Base-by-base conservation (phyloP, 2,113 vertebrate species). In the Elanoides forficatus region DNA sequence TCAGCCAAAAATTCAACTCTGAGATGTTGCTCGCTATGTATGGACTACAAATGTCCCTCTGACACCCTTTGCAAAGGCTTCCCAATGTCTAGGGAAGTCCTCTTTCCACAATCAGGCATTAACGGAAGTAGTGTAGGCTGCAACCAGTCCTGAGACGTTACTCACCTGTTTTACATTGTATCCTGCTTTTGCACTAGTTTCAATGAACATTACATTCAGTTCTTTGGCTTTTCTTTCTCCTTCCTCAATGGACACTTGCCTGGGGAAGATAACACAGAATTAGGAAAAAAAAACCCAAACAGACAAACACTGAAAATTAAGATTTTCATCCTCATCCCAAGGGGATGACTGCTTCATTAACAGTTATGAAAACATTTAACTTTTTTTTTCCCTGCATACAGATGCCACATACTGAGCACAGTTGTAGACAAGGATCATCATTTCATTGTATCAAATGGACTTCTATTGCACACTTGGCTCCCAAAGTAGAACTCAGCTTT, bases 161-260 rank as follows among this genome's bases (percentile, higher is more conserved):
- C 99, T 99, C 98, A 99, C 99, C 99, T 99, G 99, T 98, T 99
- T 99, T 78, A 99, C 99, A 43, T 99, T 99, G 98, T 99, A 99
- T 96, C 99, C 99, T 32, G 99, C 99, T 98, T 99, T 99, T 93
- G 99, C 99, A 96, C 99, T 99, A 97, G 99, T 99, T 98, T 99
- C 99, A 96, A 99, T 99, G 99, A 99, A 99, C 99, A 99, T 99
- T 98, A 99, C 99, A 98, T 99, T 99, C 98, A 99, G 99, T 98
- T 99, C 99, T 99, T 99, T 99, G 99, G 99, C 99, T 99, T 99
- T 99, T 98, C 99, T 98, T 94, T 99, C 99, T 88, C 99, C 99
- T 98, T 99, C 99, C 96, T 99, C 99, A 95, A 99, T 99, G 97
- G 99, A 99, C 97, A 99, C 99, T 99, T 99, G 99, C 98, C 99